phyloP scores from a whole-genome alignment of 2,888 invertebrate genomes.

The Xylocampa areola region DNA sequence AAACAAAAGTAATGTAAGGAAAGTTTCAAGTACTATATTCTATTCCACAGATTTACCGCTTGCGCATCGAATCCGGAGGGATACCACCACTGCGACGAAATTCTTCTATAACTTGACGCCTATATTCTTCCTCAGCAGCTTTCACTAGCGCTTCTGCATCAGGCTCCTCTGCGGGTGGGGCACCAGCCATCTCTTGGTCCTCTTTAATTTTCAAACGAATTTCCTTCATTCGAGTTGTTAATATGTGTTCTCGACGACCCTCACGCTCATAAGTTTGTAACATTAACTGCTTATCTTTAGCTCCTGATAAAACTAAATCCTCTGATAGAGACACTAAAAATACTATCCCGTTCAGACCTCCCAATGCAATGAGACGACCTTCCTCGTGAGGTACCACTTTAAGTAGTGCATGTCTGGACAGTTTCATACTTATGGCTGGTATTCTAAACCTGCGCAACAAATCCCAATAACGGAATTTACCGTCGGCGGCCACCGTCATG shows the following conservation, averaged over 20 bases:
- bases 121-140: slow-evolving; percentile 71
- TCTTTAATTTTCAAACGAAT: slow-evolving; percentile 89
- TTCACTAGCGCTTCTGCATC: slow-evolving; percentile 6
- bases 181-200: slow-evolving; percentile 75
- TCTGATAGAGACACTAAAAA: slow-evolving; percentile 92
- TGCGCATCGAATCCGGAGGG: slow-evolving; percentile 6
- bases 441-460: slow-evolving; percentile 92
- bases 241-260: slow-evolving; percentile 95
- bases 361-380: slow-evolving; percentile 90
- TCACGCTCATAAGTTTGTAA: slow-evolving; percentile 95
- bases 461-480: slow-evolving; percentile 94
- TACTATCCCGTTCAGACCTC: slow-evolving; percentile 91
- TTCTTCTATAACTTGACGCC: slow-evolving; percentile 74
- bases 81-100: slow-evolving; percentile 31
- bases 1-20: neutral
- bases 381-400: slow-evolving; percentile 91
- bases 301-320: slow-evolving; percentile 90
- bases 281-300: slow-evolving; percentile 92
- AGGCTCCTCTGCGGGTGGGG: slow-evolving; percentile 68
- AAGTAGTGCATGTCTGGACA: slow-evolving; percentile 85
- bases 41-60: slow-evolving; percentile 1
- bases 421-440: slow-evolving; percentile 91
- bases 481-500: slow-evolving; percentile 85
- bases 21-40: neutral
- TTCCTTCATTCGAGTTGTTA: slow-evolving; percentile 95